Evolutionary conservation across 2,797 vertebrate species (phyloP).

Genomic region (Darevskia mixta): DNA sequence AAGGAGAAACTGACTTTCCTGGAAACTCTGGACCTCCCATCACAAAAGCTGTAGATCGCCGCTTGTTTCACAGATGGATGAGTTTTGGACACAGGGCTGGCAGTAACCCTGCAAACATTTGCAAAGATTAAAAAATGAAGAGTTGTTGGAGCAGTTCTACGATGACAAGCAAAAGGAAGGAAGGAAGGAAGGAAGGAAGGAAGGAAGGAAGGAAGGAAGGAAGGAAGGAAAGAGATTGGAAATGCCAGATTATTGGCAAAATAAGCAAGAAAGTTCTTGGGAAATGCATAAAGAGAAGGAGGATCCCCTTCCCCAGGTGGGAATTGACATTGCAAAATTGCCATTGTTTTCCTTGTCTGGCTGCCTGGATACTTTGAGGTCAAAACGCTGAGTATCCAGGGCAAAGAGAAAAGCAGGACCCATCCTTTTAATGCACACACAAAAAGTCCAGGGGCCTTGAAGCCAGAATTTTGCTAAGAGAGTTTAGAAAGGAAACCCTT

Average conservation of each 20-base stretch:
- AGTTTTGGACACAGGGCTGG: not conserved
- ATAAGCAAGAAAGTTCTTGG: not conserved
- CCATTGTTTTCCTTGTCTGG: not conserved
- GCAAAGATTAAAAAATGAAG: not conserved
- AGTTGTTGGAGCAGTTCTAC: not conserved
- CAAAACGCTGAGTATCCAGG: not conserved
- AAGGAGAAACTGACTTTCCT: slow-evolving; percentile 1
- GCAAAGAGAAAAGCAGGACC: not conserved
- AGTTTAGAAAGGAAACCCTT: not conserved
- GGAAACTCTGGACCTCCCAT: slow-evolving; percentile 3
- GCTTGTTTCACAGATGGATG: not conserved
- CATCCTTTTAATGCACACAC: not conserved
- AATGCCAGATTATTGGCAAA: not conserved
- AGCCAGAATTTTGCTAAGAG: not conserved
- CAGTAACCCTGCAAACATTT: not conserved
- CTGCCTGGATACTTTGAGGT: not conserved
- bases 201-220: too few species aligned
- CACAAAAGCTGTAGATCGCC: not conserved
- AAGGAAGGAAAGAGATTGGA: not conserved
- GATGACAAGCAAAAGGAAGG: not conserved
- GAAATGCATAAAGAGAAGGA: not conserved
- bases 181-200: too few species aligned
- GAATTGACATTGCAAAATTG: slow-evolving; percentile 1
- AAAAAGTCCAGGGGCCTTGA: not conserved
- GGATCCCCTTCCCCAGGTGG: not conserved